These are phyloP conservation scores for Dendrolimus pini DNA, from an alignment of 2,888 invertebrate genomes.

Conservation along the genomic window DNA sequence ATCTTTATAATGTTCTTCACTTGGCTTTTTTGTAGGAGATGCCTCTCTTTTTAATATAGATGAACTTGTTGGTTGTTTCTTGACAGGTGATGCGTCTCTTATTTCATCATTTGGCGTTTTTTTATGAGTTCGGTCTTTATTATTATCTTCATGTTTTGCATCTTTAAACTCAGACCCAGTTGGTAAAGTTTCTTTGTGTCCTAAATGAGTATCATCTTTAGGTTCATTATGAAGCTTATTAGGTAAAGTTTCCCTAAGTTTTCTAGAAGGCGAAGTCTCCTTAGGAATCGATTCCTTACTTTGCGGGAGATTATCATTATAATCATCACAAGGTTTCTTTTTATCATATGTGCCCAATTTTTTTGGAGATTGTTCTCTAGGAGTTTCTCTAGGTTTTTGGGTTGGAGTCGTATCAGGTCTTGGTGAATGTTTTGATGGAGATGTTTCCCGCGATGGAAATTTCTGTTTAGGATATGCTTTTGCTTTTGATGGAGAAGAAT, in stretches of 20 bases:
- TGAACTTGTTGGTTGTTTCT: constrained; percentile 3
- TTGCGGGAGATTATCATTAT: background rate
- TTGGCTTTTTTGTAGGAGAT: constrained; percentile 1
- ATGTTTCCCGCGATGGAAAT: constrained; percentile 10
- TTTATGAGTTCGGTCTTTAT: background rate
- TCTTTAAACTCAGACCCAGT: background rate
- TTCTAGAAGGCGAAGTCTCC: too few relatives aligned
- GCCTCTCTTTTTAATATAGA: constrained; percentile 3
- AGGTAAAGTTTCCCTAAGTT: background rate
- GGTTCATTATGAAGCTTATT: background rate
- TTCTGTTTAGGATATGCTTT: constrained; percentile 1
- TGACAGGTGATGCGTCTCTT: constrained; percentile 1
- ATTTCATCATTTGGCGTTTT: constrained; percentile 1
- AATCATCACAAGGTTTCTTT: constrained; percentile 20
- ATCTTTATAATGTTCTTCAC: background rate
- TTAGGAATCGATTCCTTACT: too few relatives aligned
- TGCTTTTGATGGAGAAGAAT: background rate
- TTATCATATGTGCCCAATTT: constrained; percentile 34
- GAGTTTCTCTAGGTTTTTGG: constrained; percentile 1
- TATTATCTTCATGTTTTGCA: background rate
- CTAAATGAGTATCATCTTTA: background rate
- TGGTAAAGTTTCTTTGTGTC: background rate
- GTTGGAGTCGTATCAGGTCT: background rate
- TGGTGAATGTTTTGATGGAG: constrained; percentile 5
- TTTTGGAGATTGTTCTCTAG: constrained; percentile 24